A percentile compares a stretch with the other conserved stretches of the same genome.
These are phyloP conservation scores for Alcedo quadribrachys DNA, from an alignment of 2,797 vertebrate species.

Conservation along the genomic window DNA sequence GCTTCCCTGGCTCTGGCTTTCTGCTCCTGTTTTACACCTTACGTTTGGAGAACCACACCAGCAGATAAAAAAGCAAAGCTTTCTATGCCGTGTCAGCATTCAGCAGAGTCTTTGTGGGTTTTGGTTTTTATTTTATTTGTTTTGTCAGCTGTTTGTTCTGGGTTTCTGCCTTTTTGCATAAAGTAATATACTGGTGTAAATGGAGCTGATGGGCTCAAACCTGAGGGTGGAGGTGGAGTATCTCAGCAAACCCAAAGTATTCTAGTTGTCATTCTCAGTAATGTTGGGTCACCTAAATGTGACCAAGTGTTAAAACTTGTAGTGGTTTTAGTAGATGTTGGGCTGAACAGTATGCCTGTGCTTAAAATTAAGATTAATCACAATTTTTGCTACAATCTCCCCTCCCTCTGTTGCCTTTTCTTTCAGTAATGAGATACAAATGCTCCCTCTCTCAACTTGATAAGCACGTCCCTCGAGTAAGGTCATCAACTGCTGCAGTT, in stretches of 20 bases:
- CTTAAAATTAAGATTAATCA: neutral
- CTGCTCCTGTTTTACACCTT: neutral
- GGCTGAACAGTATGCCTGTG: neutral
- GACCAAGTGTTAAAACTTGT: neutral
- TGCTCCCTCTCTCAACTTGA: conserved; percentile 5
- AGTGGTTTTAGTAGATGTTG: neutral
- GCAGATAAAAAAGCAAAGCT: neutral
- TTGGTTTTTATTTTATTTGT: neutral
- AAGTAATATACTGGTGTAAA: neutral
- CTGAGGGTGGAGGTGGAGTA: neutral
- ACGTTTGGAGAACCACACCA: neutral
- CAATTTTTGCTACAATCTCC: neutral
- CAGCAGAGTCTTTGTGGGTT: neutral
- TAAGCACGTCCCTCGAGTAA: conserved; percentile 40
- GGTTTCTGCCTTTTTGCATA: neutral
- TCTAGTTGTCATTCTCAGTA: neutral
- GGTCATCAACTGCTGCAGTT: conserved; percentile 65
- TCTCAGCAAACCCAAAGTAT: neutral
- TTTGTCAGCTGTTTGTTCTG: neutral
- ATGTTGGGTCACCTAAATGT: neutral
- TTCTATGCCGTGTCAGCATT: neutral
- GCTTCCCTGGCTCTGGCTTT: neutral
- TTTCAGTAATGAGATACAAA: conserved; percentile 18
- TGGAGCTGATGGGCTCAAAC: neutral
- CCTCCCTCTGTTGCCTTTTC: neutral